Evolutionary conservation across 1,140 invertebrate genomes (phyloP), one percentile per base, ranked within the genome.

Genomic region (Caenorhabditis inopinata): DNA sequence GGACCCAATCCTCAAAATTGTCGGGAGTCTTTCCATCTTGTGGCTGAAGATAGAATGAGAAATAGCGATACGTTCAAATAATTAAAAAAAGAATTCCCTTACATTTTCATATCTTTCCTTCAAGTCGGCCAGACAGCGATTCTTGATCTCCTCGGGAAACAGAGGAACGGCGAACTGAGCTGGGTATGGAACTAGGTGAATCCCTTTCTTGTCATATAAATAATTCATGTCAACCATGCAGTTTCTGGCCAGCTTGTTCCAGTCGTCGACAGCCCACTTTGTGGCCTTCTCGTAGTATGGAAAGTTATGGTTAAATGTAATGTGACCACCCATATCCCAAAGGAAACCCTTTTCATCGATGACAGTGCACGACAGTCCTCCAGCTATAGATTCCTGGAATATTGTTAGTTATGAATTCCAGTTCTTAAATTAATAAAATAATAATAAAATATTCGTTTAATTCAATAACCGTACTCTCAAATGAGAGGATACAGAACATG

Each of bases 291-390:
- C 87, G 68, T 88, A 88, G 78, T 88, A 88, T 32, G 87, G 87
- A 47, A 82, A 88, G 76, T 88, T 88, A 48, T 88, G 87, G 73
- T 83, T 83, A 79, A 88, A 88, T 23, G 87, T 88, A 49, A 88
- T 89, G 74, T 88, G 87, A 25, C 86, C 87, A 45, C 85, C 87
- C 87, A 88, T 89, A 42, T 88, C 87, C 87, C 87, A 88, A n/a
- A 88, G 82, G 81, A 88, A 88, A 23, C 87, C 87, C 23, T 87
- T 83, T 14, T 86, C 79, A 78, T 88, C 87, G n/a, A 38, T 80
- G 16, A 89, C 84, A 18, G 86, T 87, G 35, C 85, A 82, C 1
- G 86, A 88, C 12, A 87, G 80, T 74, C 86, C 86, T 25, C 86
- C 86, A 48, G 86, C 79, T 47, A 84, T 82, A 2, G 84, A 51